A percentile compares a stretch with the other conserved stretches of the same genome.
Conservation (phyloP, 2,888 invertebrate genomes). For the Thumatha senex region DNA sequence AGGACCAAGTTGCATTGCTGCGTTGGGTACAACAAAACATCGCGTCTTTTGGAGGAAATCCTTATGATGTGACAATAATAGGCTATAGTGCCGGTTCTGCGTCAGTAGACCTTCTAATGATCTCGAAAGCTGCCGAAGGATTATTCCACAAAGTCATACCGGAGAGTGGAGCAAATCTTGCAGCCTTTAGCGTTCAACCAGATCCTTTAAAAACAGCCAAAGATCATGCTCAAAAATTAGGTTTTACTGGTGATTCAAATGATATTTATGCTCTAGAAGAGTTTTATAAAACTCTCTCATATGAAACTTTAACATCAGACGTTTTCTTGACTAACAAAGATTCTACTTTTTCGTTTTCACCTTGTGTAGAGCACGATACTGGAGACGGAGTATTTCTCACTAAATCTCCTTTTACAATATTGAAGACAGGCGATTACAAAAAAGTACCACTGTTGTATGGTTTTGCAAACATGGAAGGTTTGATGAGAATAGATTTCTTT, state of each 20-base stretch:
- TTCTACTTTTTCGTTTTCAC: slow-evolving; percentile 39
- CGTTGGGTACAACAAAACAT: slow-evolving; percentile 49
- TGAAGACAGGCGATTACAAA: slow-evolving; percentile 36
- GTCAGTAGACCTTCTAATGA: slow-evolving; percentile 44
- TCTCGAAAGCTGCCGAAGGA: slow-evolving; percentile 37
- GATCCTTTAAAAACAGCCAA: slow-evolving; percentile 49
- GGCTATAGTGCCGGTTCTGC: slow-evolving; percentile 55
- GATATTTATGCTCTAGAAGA: slow-evolving; percentile 43
- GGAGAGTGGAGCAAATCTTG: slow-evolving; percentile 46
- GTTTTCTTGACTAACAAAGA: neutral
- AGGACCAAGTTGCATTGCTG: slow-evolving; percentile 40
- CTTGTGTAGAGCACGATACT: slow-evolving; percentile 34
- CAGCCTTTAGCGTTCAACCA: slow-evolving; percentile 39
- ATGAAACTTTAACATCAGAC: slow-evolving; percentile 3
- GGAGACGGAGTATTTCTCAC: slow-evolving; percentile 43
- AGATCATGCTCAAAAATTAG: slow-evolving; percentile 37
- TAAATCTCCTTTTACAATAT: slow-evolving; percentile 45
- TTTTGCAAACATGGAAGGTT: slow-evolving; percentile 42
- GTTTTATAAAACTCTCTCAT: slow-evolving; percentile 7
- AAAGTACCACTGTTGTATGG: slow-evolving; percentile 39
- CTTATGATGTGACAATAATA: slow-evolving; percentile 49
- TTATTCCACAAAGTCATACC: slow-evolving; percentile 50
- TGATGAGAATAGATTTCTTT: slow-evolving; percentile 27
- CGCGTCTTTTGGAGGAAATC: slow-evolving; percentile 51
- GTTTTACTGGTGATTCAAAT: slow-evolving; percentile 37